Base-by-base conservation (phyloP, 2,888 invertebrate genomes). In the Ctenicera cuprea region DNA sequence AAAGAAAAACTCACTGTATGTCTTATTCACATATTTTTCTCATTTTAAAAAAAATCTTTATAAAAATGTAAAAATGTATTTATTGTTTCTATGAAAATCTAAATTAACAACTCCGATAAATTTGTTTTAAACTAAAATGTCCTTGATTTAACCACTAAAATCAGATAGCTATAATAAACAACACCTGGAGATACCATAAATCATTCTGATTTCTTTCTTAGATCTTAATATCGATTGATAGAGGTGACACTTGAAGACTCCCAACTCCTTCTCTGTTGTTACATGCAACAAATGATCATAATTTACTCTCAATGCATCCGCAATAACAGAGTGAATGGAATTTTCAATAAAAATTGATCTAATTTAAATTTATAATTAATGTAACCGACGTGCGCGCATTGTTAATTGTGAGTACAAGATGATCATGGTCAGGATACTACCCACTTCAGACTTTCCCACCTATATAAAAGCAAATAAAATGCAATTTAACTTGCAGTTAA, bases 321-420 rank as follows among this genome's bases (percentile, higher is more conserved):
- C 37, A 37, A 18, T 37, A 14, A 12, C 7, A 2, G 16, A 57
- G 57, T 57, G 57, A 57, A 57, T 57, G 57, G 57, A 38, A 37
- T 57, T 37, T 57, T 20, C 37, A 57, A 57, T 57, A 57, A 57
- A 26, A 57, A 57, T 50, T 57, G 57, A 57, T 57, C 57, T 38
- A 18, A 57, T 57, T 57, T 57, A 16, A 57, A 57, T 57, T 57
- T 57, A 57, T 57, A 57, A 57, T 57, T 33, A 18, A 12, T 16
- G 0, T 12, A 16, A 1, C 1, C 16, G n/a, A 33, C 16, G 26
- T 11, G 16, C 20, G n/a, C n/a, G 16, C 12, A 38, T 38, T n/a
- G 16, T n/a, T 57, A 57, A 57, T 57, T 57, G 37, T 9, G 37
- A 14, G 16, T 37, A 37, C n/a, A 48, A 52, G 26, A 52, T 22